Base-by-base conservation (phyloP, 2,888 invertebrate genomes). In the Aporophyla lueneburgensis region DNA sequence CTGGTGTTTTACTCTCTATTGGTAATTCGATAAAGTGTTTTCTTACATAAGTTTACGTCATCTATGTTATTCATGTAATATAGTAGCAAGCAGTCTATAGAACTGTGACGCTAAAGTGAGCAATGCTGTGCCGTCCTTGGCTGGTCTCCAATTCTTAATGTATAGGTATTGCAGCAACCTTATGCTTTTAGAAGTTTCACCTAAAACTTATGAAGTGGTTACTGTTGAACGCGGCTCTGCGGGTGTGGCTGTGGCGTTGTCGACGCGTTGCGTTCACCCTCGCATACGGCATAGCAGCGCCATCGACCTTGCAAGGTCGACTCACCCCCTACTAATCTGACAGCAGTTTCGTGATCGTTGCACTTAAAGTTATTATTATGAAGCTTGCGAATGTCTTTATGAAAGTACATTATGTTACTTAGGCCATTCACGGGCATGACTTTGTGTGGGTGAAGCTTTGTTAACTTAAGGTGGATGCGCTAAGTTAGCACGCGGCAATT, bases 291-390 rank as follows among this genome's bases (percentile, higher is more conserved):
- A 86, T 74, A 88, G 86, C 86, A 89, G 87, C 90, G 91, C 88
- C 90, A 91, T 89, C 91, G 93, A 93, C 94, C 94, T 94, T 92
- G 92, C 91, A 93, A 95, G 95, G 95, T 93, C 94, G 89, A 80
- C 82, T 83, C 88, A 87, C 86, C 87, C 85, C 83, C 84, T 67
- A 86, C 70, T 85, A 89, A 87, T 89, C 87, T 85, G 73, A 80
- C 82, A 79, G 85, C 80, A 77, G 85, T 86, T 88, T 88, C 85
- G 89, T 87, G 83, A 87, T 82, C 81, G 86, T 87, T 88, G 82
- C 82, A 78, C 85, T 88, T 83, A 83, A 86, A n/a, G n/a, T n/a
- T 83, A 90, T 90, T 86, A 87, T 86, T 89, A 82, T 81, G 58
- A 83, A 83, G 81, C 54, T 81, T 65, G 68, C 51, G 40, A 53